Base-by-base conservation (phyloP, 2,113 vertebrate species). In the Coptodon rendalli region DNA sequence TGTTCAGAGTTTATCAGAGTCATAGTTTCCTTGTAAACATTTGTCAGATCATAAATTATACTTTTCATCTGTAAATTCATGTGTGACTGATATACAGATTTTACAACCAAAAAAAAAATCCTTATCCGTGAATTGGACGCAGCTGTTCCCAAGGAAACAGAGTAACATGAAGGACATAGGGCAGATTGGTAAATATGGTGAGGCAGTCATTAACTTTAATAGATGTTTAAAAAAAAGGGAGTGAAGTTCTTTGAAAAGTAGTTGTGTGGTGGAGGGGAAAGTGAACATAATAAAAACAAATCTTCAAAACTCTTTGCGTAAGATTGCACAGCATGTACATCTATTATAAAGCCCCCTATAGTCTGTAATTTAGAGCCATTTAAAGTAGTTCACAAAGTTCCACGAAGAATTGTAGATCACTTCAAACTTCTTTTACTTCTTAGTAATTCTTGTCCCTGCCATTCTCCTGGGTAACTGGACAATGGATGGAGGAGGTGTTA, bases 191-290 rank as follows among this genome's bases (percentile, higher is more conserved):
- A 29, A 76, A 50, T 76, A 29, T 78, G 71, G 9, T 78, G 24
- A 29, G 40, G 40, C 29, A 85, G 57, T 84, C 81, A 87, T 56
- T 45, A 76, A 59, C 31, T 29, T 80, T 93, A 87, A 91, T 84
- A 53, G 38, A 80, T 52, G 68, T 85, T 86, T 53, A 11, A 84
- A 73, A 73, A 73, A 17, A 59, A 19, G 16, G 3, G 24, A 24
- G 27, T 9, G 24, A 17, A 11, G 17, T 48, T 78, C 54, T 59
- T 48, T 76, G 7, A n/a, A 84, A 73, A 54, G 40, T 45, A 54
- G 11, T n/a, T 27, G 16, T 84, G 36, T 57, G 10, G 31, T 34
- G 63, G 59, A 40, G 10, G 14, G 4, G 13, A 59, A 54, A 52
- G 7, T 56, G 16, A 38, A 50, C 52, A 53, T 29, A 31, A 50